Percentiles rank a stretch among this genome's conserved stretches.
phyloP scores from a whole-genome alignment of 2,888 invertebrate genomes.

The Apodemia mormo region DNA sequence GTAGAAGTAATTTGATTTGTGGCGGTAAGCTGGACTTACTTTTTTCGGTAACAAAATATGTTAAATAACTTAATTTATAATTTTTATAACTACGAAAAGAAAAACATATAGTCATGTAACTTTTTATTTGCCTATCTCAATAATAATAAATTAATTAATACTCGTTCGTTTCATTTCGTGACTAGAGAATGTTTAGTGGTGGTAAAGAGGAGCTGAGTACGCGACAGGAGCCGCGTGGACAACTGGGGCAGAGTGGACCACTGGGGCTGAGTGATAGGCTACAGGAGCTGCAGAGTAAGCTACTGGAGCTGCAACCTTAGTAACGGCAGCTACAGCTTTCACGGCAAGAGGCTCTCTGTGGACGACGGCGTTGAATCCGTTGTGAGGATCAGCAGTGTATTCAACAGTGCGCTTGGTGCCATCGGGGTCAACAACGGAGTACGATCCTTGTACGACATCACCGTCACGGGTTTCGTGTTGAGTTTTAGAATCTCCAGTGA shows the following conservation, averaged over 20 bases:
- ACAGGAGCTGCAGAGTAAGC: slow-evolving; percentile 42
- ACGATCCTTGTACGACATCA: slow-evolving; percentile 68
- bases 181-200: slow-evolving; percentile 60
- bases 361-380: slow-evolving; percentile 71
- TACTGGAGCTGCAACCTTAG: slow-evolving; percentile 45
- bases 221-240: slow-evolving; percentile 43
- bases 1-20: too few relatives aligned
- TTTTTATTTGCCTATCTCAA: slow-evolving; percentile 18
- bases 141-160: background rate
- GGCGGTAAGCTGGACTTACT: too few relatives aligned
- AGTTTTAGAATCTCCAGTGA: slow-evolving; percentile 67
- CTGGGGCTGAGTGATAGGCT: slow-evolving; percentile 48
- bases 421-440: slow-evolving; percentile 66
- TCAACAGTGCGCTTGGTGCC: slow-evolving; percentile 67
- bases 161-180: slow-evolving; percentile 20
- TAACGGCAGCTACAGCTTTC: slow-evolving; percentile 46
- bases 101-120: background rate
- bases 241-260: slow-evolving; percentile 46
- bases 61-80: too few relatives aligned
- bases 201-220: slow-evolving; percentile 84
- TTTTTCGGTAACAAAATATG: too few relatives aligned
- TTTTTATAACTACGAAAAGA: background rate
- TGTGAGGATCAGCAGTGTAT: slow-evolving; percentile 65
- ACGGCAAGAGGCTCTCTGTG: slow-evolving; percentile 59
- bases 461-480: slow-evolving; percentile 65